A percentile compares a stretch with the other conserved stretches of the same genome.
Conservation (phyloP, 1,140 invertebrate species). For the Protaetia brevitarsis region DNA sequence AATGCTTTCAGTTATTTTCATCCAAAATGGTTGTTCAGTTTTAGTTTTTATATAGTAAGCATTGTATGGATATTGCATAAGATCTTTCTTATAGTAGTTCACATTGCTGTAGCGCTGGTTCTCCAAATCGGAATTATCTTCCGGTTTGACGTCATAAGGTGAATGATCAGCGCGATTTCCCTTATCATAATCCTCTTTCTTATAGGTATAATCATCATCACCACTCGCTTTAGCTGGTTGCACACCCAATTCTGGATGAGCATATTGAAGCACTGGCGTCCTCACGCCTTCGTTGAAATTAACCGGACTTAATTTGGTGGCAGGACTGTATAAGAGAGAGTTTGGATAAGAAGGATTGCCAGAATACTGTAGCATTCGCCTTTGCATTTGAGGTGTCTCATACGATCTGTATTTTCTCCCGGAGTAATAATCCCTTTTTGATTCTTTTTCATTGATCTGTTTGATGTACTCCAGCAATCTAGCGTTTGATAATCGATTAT, state of each 20-base stretch:
- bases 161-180: constrained; percentile 47
- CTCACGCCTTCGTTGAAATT: constrained; percentile 65
- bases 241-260: constrained; percentile 72
- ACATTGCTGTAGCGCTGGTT: constrained; percentile 53
- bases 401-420: constrained; percentile 52
- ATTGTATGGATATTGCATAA: constrained; percentile 55
- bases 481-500: constrained; percentile 54
- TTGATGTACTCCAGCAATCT: constrained; percentile 63
- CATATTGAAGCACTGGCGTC: constrained; percentile 72
- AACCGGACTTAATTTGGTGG: constrained; percentile 51
- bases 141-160: constrained; percentile 48
- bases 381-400: constrained; percentile 58
- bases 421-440: constrained; percentile 54
- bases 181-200: constrained; percentile 30
- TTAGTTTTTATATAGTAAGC: constrained; percentile 52
- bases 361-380: constrained; percentile 65
- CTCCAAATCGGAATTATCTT: constrained; percentile 46
- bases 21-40: constrained; percentile 65
- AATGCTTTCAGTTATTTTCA: constrained; percentile 66
- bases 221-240: constrained; percentile 64
- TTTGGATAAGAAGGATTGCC: constrained; percentile 61
- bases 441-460: constrained; percentile 61
- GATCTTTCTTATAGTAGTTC: constrained; percentile 51
- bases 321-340: constrained; percentile 58
- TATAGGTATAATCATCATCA: constrained; percentile 44